Evolutionary conservation across 2,888 invertebrate species (phyloP).

Genomic region (Andrena dorsata): DNA sequence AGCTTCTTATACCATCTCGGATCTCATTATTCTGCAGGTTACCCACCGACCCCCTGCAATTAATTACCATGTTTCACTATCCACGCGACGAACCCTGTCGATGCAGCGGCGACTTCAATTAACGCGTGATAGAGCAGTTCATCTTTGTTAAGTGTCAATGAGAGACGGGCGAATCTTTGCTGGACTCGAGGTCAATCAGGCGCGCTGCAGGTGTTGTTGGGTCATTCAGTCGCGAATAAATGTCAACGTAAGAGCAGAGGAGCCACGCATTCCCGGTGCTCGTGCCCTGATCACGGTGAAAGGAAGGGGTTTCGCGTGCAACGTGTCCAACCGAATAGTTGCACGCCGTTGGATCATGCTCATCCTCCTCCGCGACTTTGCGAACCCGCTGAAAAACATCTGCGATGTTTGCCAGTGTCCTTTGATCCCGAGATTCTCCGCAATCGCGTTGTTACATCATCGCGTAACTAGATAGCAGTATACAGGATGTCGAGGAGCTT

Average conservation of each 20-base stretch:
- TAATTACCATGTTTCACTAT: constrained; percentile 25
- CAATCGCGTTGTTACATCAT: constrained; percentile 7
- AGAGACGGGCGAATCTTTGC: constrained; percentile 16
- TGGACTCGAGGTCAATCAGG: constrained; percentile 45
- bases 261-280: constrained; percentile 67
- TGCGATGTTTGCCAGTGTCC: constrained; percentile 11
- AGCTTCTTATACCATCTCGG: background rate
- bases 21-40: constrained; percentile 8
- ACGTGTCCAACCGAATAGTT: constrained; percentile 40
- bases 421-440: constrained; percentile 12
- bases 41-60: background rate
- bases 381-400: constrained; percentile 33
- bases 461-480: background rate
- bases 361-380: constrained; percentile 37
- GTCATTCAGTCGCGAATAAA: constrained; percentile 69
- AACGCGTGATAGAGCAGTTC: constrained; percentile 21
- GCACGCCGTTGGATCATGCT: constrained; percentile 16
- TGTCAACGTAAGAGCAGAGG: constrained; percentile 68
- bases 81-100: constrained; percentile 9
- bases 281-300: constrained; percentile 67
- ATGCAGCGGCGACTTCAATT: constrained; percentile 29
- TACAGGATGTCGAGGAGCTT: background rate
- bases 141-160: constrained; percentile 31
- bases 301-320: constrained; percentile 64
- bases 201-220: constrained; percentile 63